phyloP scores from a whole-genome alignment of 2,797 vertebrate species.

The Garrulus glandarius region DNA sequence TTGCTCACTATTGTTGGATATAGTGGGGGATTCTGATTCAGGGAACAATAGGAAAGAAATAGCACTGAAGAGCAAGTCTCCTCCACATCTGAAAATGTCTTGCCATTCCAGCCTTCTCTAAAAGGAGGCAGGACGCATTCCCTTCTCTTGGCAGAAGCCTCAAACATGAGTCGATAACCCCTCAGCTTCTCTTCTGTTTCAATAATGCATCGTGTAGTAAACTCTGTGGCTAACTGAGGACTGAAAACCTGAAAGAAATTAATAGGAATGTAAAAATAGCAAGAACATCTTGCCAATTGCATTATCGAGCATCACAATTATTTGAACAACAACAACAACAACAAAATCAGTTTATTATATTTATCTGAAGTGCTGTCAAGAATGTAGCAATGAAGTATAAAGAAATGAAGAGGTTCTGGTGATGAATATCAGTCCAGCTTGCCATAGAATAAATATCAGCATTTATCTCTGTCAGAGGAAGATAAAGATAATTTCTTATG shows the following conservation, averaged over 20 bases:
- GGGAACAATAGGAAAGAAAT: slow-evolving; percentile 22
- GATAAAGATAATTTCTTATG: not conserved
- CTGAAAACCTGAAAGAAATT: slow-evolving; percentile 34
- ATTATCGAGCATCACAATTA: not conserved
- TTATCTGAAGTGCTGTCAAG: slow-evolving; percentile 46
- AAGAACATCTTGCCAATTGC: not conserved
- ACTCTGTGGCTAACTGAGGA: not conserved
- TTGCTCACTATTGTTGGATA: not conserved
- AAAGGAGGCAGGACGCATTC: not conserved
- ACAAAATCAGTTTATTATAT: slow-evolving; percentile 21
- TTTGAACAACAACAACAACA: not conserved
- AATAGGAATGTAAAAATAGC: slow-evolving; percentile 26
- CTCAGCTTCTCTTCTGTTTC: slow-evolving; percentile 3
- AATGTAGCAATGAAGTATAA: not conserved
- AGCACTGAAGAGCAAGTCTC: not conserved
- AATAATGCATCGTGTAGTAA: not conserved
- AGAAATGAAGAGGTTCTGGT: slow-evolving; percentile 9
- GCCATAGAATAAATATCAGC: slow-evolving; percentile 17
- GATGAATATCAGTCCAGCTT: slow-evolving; percentile 34
- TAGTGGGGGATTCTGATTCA: slow-evolving; percentile 30
- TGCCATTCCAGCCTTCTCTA: not conserved
- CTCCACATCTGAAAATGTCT: not conserved
- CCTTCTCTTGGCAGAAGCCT: slow-evolving; percentile 3
- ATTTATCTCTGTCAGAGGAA: slow-evolving; percentile 20
- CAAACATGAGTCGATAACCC: not conserved